These are phyloP conservation scores for Aphidius ervi DNA, from an alignment of 1,140 invertebrate genomes.

Conservation along the genomic window DNA sequence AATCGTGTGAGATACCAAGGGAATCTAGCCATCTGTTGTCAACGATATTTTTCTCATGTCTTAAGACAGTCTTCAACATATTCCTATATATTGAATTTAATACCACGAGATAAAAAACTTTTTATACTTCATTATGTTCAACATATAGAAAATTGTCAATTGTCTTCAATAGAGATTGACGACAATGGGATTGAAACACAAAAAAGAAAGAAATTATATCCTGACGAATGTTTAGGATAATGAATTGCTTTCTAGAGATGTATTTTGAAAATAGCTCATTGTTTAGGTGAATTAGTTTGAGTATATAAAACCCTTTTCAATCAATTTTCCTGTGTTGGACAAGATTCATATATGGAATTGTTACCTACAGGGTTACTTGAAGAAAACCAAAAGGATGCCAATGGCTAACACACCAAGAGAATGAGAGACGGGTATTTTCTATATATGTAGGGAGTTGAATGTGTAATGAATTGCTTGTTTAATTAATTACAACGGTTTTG, in stretches of 20 bases:
- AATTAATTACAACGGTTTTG: conserved; percentile 52
- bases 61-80: not conserved
- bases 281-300: conserved; percentile 1
- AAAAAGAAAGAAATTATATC: too few species aligned
- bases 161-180: too few species aligned
- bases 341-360: conserved; percentile 2
- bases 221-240: not conserved
- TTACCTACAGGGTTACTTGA: conserved; percentile 27
- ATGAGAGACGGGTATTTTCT: conserved; percentile 8
- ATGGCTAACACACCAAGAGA: not conserved
- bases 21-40: conserved; percentile 4
- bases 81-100: not conserved
- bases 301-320: conserved; percentile 43
- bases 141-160: too few species aligned
- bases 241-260: too few species aligned
- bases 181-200: too few species aligned
- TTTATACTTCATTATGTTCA: too few species aligned
- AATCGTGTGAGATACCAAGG: not conserved
- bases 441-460: conserved; percentile 42
- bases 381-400: conserved; percentile 28
- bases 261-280: conserved; percentile 13
- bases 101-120: too few species aligned
- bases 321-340: conserved; percentile 48
- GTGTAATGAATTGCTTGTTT: conserved; percentile 56
- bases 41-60: conserved; percentile 8